Base-by-base conservation (phyloP, 2,113 vertebrate genomes). In the Pteropus alecto region DNA sequence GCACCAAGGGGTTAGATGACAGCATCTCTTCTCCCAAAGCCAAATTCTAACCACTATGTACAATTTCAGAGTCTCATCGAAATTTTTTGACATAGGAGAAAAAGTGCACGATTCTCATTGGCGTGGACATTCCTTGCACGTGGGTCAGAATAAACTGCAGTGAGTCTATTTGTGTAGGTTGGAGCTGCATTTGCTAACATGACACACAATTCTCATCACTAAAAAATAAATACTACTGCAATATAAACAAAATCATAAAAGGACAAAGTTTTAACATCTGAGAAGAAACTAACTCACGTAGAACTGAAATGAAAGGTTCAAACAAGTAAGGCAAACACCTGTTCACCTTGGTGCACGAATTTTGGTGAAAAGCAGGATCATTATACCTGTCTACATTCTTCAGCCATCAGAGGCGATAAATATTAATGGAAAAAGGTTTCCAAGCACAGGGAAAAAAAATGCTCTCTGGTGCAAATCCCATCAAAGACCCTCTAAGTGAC, bases 321-420 rank as follows among this genome's bases (percentile, higher is more conserved):
- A 98, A 98, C 81, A 68, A 97, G 28, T 95, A 98, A 98, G 98
- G 98, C 97, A 98, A 99, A 99, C 98, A 96, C 96, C 97, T 98
- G 98, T 98, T 98, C 96, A 98, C 99, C 98, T 98, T 97, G 93
- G 97, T 98, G 98, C 96, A 98, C 97, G 98, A 95, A 96, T 99
- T 98, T 98, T 98, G 98, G 98, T 98, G 98, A 98, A 98, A 98
- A 99, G 98, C 98, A 98, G 98, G 98, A 98, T 98, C 98, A 95
- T 98, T 98, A 98, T 97, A 98, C 98, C 98, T 98, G 99, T 99
- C 99, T 99, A 99, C 99, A 99, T 99, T 99, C 99, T 99, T 99
- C 98, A 99, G 99, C 99, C 99, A 99, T 99, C 99, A 98, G 98
- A 99, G 98, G 99, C 99, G 98, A 98, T 97, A 98, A 97, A 96